A percentile compares a stretch with the other conserved stretches of the same genome.
Evolutionary conservation across 1,140 invertebrate genomes (phyloP).

Genomic region (Drosophila simulans): DNA sequence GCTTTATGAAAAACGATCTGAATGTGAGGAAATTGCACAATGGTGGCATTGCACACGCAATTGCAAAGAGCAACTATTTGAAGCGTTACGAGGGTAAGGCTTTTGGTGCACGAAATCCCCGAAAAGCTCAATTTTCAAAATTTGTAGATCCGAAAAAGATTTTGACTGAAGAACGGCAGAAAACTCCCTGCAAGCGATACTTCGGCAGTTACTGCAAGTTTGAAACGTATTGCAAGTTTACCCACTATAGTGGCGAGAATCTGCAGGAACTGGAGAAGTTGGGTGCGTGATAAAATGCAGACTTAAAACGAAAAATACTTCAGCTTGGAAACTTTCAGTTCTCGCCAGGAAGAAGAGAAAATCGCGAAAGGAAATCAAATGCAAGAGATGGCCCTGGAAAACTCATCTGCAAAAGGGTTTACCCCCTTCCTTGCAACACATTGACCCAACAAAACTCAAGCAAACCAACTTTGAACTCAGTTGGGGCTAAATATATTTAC

Average conservation of each 20-base stretch:
- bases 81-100: conserved; percentile 54
- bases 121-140: neutral
- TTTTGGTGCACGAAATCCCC: too few relatives aligned
- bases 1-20: conserved; percentile 76
- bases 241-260: conserved; percentile 62
- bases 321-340: neutral
- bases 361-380: neutral
- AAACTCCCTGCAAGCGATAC: conserved; percentile 64
- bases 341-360: conserved; percentile 18
- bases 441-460: conserved; percentile 34
- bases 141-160: conserved; percentile 57
- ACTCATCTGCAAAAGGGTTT: conserved; percentile 4
- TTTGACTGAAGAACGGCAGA: conserved; percentile 49
- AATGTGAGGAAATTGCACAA: conserved; percentile 78
- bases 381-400: conserved; percentile 28
- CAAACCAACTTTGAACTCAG: conserved; percentile 23
- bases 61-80: conserved; percentile 65
- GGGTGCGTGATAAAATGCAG: conserved; percentile 17
- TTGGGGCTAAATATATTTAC: conserved; percentile 46
- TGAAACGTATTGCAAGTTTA: conserved; percentile 62
- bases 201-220: conserved; percentile 67
- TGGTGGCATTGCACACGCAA: conserved; percentile 60
- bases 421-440: conserved; percentile 56
- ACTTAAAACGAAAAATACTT: neutral
- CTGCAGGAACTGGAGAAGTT: conserved; percentile 61